These are phyloP conservation scores for Allobates femoralis DNA, from an alignment of 2,797 vertebrate genomes.

Conservation along the genomic window DNA sequence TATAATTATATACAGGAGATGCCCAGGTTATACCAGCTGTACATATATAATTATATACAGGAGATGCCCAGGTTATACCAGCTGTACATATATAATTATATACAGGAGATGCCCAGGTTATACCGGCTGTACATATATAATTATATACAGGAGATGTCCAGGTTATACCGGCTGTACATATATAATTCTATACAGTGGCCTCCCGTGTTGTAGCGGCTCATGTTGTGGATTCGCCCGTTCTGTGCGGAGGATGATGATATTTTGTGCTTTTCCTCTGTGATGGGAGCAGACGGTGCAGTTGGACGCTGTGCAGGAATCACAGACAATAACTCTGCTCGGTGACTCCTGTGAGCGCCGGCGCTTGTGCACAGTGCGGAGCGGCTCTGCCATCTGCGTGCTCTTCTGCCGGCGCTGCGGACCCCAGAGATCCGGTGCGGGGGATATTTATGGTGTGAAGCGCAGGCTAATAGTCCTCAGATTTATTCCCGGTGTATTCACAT, in stretches of 20 bases:
- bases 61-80: no score
- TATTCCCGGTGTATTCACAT: conserved; percentile 64
- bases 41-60: no score
- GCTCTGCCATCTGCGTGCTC: conserved; percentile 59
- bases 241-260: conserved; percentile 19
- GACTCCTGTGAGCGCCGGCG: conserved; percentile 14
- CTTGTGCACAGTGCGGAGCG: conserved; percentile 64
- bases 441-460: conserved; percentile 67
- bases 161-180: no score
- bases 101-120: no score
- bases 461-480: conserved; percentile 57
- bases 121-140: no score
- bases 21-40: no score
- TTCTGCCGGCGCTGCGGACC: conserved; percentile 56
- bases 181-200: not conserved
- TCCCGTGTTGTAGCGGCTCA: not conserved
- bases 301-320: conserved; percentile 15
- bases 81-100: no score
- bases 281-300: conserved; percentile 9
- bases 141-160: no score
- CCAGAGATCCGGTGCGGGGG: conserved; percentile 54
- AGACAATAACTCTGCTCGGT: conserved; percentile 24
- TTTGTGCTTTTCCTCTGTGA: conserved; percentile 26
- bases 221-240: no score
- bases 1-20: no score